Evolutionary conservation across 2,888 invertebrate species (phyloP).

Genomic region (Nemapogon koenigi): DNA sequence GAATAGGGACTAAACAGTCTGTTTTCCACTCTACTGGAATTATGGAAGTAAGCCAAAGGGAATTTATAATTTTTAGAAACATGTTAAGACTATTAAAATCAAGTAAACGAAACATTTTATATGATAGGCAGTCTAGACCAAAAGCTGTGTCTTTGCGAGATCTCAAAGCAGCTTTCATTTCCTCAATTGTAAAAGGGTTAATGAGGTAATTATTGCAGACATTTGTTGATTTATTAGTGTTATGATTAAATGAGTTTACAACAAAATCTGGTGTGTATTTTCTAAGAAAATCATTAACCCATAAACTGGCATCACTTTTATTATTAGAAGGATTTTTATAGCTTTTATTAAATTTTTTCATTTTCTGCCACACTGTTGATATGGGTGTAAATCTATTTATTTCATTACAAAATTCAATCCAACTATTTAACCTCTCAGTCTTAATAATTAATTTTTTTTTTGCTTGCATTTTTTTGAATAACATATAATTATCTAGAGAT

Average conservation of each 20-base stretch:
- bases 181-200: slow-evolving; percentile 12
- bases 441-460: slow-evolving; percentile 13
- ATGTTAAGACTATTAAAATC: slow-evolving; percentile 10
- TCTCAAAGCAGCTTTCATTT: slow-evolving; percentile 11
- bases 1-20: slow-evolving; percentile 16
- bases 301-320: not conserved
- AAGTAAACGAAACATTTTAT: slow-evolving; percentile 13
- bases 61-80: slow-evolving; percentile 14
- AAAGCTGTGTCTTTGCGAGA: slow-evolving; percentile 15
- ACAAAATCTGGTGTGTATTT: slow-evolving; percentile 4
- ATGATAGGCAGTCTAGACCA: slow-evolving; percentile 15
- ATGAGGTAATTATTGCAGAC: slow-evolving; percentile 5
- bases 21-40: slow-evolving; percentile 16
- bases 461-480: slow-evolving; percentile 16
- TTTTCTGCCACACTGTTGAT: slow-evolving; percentile 6
- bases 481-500: slow-evolving; percentile 13
- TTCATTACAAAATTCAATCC: slow-evolving; percentile 13
- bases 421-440: slow-evolving; percentile 11
- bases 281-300: not conserved
- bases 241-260: not conserved
- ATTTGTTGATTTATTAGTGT: not conserved
- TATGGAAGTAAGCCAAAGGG: slow-evolving; percentile 11
- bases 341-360: not conserved
- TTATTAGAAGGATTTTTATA: too few relatives aligned
- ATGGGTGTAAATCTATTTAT: slow-evolving; percentile 16